Evolutionary conservation across 2,113 vertebrate species (phyloP).

Genomic region (Lagopus leucura): DNA sequence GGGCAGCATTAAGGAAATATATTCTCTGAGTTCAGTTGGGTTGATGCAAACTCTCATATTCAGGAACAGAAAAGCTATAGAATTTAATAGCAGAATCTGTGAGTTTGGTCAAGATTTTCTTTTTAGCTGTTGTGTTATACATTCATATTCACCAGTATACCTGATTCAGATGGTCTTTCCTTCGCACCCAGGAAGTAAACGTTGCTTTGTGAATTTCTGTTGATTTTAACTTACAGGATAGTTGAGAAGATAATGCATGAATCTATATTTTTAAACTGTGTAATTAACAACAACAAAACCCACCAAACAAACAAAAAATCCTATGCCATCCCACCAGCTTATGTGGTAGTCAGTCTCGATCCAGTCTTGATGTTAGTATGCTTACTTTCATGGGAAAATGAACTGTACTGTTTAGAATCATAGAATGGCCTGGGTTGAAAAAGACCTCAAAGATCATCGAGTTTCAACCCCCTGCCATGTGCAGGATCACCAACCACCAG

Average conservation of each 20-base stretch:
- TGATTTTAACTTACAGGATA: not conserved
- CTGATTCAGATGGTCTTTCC: not conserved
- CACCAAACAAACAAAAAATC: not conserved
- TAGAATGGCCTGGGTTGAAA: too few species aligned
- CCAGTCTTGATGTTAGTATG: not conserved
- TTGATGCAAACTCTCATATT: not conserved
- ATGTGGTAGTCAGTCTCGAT: accelerated
- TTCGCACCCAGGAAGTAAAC: not conserved
- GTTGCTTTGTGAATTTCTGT: not conserved
- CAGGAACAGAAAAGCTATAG: not conserved
- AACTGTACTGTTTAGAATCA: not conserved
- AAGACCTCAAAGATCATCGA: too few species aligned
- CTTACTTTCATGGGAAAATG: not conserved
- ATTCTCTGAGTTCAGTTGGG: not conserved
- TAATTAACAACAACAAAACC: not conserved
- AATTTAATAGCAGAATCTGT: not conserved
- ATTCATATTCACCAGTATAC: not conserved
- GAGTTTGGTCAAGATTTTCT: not conserved
- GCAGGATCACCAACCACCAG: too few species aligned
- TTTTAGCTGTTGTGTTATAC: not conserved
- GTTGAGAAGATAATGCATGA: not conserved
- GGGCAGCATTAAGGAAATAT: not conserved
- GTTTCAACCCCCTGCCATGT: too few species aligned
- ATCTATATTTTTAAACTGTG: not conserved
- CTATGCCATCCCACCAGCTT: not conserved